Base-by-base conservation (phyloP, 2,888 invertebrate species). In the Falcaria lacertinaria region DNA sequence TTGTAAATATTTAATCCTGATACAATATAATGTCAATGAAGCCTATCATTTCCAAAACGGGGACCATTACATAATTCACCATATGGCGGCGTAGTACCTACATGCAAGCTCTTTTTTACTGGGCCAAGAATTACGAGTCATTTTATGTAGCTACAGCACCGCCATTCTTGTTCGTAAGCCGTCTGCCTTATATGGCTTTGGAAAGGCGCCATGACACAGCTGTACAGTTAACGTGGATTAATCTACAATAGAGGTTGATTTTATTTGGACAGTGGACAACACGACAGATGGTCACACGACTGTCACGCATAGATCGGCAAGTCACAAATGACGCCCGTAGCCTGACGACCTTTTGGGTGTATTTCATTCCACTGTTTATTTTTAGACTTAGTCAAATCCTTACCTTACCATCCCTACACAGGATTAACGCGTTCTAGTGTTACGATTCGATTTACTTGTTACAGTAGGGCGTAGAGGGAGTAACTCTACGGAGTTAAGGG, bases 61-160 rank as follows among this genome's bases (percentile, higher is more conserved):
- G 47, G 51, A 11, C 6, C 19, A 4, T 40, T n/a, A n/a, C n/a
- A n/a, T n/a, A n/a, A 47, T 52, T 51, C 49, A 65, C 80, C 84
- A 82, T 84, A 82, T 83, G 84, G 83, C 57, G 73, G 83, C 57
- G 73, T n/a, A n/a, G n/a, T n/a, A n/a, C n/a, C n/a, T 54, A 48
- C 69, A 62, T 57, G 62, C 63, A 60, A 65, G 60, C 64, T 69
- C 65, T 68, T 78, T 80, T 77, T 78, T 65, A 67, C 58, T 65
- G 57, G 60, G 67, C 58, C 63, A 68, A 65, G 67, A 69, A 65
- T 71, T 68, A 71, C 69, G 60, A 61, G 54, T 62, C 53, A 50
- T 59, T 63, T 66, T 58, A 54, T 54, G 54, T 54, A 57, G 57
- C 57, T 59, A 71, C 17, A 36, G 35, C 57, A 62, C 69, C 57